Conservation (phyloP, 1,140 invertebrate genomes). For the Littorina saxatilis region DNA sequence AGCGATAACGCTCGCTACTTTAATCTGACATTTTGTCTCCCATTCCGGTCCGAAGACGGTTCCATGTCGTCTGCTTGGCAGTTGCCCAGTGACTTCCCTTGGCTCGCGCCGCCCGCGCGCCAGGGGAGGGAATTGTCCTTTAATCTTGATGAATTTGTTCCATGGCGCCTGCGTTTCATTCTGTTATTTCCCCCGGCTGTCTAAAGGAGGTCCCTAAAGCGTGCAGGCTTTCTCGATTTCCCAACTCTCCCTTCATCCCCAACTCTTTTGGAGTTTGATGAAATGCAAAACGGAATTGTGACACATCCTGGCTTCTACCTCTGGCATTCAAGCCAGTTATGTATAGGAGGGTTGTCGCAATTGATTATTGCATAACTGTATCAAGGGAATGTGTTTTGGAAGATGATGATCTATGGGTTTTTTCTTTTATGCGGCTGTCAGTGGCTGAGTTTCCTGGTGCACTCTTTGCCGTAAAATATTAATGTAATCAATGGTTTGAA, state of each 20-base stretch:
- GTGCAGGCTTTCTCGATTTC: neutral
- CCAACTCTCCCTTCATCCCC: neutral
- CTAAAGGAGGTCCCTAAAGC: neutral
- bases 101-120: neutral
- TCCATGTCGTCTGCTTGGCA: conserved; percentile 17
- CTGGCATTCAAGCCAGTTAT: no score
- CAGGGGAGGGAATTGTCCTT: conserved; percentile 11
- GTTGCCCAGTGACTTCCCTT: neutral
- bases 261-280: neutral
- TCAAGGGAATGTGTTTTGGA: no score
- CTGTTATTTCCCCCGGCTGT: neutral
- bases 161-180: conserved; percentile 10
- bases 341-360: no score
- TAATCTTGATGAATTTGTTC: conserved; percentile 27
- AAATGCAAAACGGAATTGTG: no score
- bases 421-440: no score
- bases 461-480: no score
- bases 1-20: conserved; percentile 12
- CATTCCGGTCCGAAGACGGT: conserved; percentile 1
- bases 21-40: conserved; percentile 17
- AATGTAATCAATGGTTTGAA: no score
- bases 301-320: no score
- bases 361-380: no score
- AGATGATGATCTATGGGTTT: no score
- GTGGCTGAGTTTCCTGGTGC: no score